Conservation (phyloP, 2,113 vertebrate genomes). For the Scalopus aquaticus region DNA sequence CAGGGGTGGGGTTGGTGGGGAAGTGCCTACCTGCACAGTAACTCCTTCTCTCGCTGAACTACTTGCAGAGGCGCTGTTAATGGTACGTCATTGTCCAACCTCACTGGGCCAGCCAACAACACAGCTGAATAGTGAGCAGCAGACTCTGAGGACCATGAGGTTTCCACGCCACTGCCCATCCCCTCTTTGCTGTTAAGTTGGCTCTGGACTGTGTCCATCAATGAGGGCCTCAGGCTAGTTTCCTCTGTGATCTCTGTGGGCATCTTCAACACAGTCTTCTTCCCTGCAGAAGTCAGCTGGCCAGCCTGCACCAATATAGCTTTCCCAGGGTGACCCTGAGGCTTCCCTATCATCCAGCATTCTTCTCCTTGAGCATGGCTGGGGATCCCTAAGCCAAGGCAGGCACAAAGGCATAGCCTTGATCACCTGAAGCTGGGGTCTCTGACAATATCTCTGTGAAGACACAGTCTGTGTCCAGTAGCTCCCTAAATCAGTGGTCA, state of each 20-base stretch:
- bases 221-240: not conserved
- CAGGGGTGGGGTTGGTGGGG: too few relatives aligned
- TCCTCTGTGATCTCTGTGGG: not conserved
- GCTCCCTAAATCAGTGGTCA: not conserved
- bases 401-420: not conserved
- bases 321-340: not conserved
- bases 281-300: not conserved
- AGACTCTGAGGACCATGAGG: not conserved
- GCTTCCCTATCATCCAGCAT: not conserved
- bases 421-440: not conserved
- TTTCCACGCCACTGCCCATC: not conserved
- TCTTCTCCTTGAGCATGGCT: not conserved
- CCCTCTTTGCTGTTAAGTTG: not conserved
- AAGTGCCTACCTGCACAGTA: too few relatives aligned
- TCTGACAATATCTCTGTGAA: not conserved
- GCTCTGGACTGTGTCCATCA: not conserved
- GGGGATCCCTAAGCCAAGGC: not conserved
- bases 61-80: not conserved
- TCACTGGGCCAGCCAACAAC: not conserved
- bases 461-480: not conserved
- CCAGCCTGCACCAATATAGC: not conserved
- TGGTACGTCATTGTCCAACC: not conserved
- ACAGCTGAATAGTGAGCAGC: rapidly evolving
- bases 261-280: not conserved
- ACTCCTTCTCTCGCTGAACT: not conserved